These are phyloP conservation scores for Tragelaphus buxtoni DNA, from an alignment of 2,113 vertebrate species.

Conservation along the genomic window DNA sequence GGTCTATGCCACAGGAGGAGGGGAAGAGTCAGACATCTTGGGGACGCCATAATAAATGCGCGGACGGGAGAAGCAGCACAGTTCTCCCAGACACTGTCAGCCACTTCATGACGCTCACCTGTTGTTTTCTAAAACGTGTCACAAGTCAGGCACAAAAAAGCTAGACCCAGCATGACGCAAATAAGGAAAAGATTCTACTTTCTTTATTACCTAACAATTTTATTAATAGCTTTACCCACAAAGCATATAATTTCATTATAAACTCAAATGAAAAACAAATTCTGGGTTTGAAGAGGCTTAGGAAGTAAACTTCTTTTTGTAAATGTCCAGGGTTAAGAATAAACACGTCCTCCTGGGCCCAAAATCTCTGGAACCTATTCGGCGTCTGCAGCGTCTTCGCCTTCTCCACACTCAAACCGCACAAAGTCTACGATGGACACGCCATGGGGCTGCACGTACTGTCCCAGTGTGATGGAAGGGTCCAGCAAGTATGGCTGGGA, in stretches of 20 bases:
- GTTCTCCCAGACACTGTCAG: not conserved
- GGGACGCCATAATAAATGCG: too few relatives aligned
- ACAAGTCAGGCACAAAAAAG: not conserved
- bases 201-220: not conserved
- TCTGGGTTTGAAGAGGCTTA: not conserved
- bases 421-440: slow-evolving; percentile 89
- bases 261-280: slow-evolving; percentile 21
- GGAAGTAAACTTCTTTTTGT: not conserved
- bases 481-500: slow-evolving; percentile 88
- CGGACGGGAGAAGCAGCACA: not conserved
- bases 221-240: slow-evolving; percentile 24
- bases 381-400: not conserved
- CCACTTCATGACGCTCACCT: not conserved
- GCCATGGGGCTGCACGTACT: slow-evolving; percentile 84
- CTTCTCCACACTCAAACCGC: slow-evolving; percentile 90
- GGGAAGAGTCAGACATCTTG: not conserved
- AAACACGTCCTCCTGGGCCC: not conserved
- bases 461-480: slow-evolving; percentile 87
- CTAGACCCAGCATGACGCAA: not conserved
- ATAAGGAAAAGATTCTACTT: not conserved
- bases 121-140: not conserved
- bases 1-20: not conserved
- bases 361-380: slow-evolving; percentile 29
- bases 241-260: slow-evolving; percentile 12
- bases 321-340: not conserved